Evolutionary conservation across 2,797 vertebrate genomes (phyloP), one percentile per base, ranked within the genome.

Genomic region (Chrysocyon brachyurus): DNA sequence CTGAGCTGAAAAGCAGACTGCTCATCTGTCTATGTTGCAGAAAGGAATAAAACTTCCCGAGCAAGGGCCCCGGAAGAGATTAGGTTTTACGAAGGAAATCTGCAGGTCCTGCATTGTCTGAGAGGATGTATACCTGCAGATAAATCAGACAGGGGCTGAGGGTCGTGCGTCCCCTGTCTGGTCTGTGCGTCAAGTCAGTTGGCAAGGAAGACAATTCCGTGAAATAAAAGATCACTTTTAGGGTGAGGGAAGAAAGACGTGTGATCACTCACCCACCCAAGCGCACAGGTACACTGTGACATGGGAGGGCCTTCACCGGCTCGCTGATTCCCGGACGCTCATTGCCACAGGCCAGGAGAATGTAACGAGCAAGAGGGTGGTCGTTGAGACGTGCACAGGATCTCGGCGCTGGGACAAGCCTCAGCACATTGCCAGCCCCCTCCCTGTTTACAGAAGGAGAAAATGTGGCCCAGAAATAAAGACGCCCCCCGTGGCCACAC

Each of bases 401-500:
- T 15, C 28, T 2, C 49, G 2, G 5, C 2, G 4, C 3, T 2
- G 19, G 33, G 54, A 22, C 0, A 0, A 2, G 11, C 5, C 49
- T 33, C 10, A 0, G 36, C 61, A 5, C 6, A 0, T 24, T 6
- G 4, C 9, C 54, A 14, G 12, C 57, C 3, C 11, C 68, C 33
- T 52, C 10, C 33, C 81, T 10, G 40, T 24, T 49, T 19, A 46
- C 61, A 36, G 3, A 36, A 1, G 52, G 78, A 84, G 61, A 64
- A 75, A 31, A 5, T 1, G 31, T 0, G 2, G 49, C 36, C 63
- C 78, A 22, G 66, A 33, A 54, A 31, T 4, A 33, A 85, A 57
- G 31, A 33, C 0, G 1, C 1, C 3, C 15, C 15, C 49, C 5
- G 0, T 0, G 1, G 66, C 24, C 26, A 6, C 2, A 1, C 52